Evolutionary conservation across 2,113 vertebrate genomes (phyloP), one percentile per base, ranked within the genome.

Genomic region (Actenoides hombroni): DNA sequence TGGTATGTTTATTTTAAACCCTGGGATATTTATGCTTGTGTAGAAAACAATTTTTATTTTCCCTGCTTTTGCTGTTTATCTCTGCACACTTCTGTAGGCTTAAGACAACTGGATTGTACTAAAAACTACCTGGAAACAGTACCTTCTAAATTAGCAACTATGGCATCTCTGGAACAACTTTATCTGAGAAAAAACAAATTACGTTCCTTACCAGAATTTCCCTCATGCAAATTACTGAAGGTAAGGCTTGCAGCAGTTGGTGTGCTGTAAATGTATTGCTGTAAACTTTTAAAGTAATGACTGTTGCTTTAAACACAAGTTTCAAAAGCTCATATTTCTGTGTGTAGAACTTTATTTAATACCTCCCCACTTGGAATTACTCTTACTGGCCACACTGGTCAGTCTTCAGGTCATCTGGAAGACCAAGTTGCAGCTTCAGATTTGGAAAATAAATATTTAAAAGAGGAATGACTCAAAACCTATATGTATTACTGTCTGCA

Each of bases 141-240:
- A 10, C 99, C 99, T 46, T 60, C 97, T 24, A 97, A 98, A 61
- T 35, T 99, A 56, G 98, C 98, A 2, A 96, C 95, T 65, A 99
- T 99, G 98, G 96, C 97, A 1, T 98, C 98, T 67, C 97, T 99
- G 88, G 99, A 99, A 96, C 98, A 99, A 94, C 99, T 99, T 9
- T 99, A 99, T 94, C 97, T 99, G 87, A 97, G 98, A 84, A 99
- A 98, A 94, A 99, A 99, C 97, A 99, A 98, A 80, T 97, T 99
- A n/a, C 88, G 54, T 20, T 93, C 96, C 60, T 88, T 99, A 67
- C 99, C 99, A 1, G 97, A 98, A 63, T 96, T 99, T 33, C 94
- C 98, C 94, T 97, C 98, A 68, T 97, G 98, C 95, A 98, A 90
- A 83, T 86, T 97, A 1, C 97, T 99, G 60, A 99, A 99, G 99